Conservation (phyloP, 2,797 vertebrate genomes). For the Sarcoramphus papa region DNA sequence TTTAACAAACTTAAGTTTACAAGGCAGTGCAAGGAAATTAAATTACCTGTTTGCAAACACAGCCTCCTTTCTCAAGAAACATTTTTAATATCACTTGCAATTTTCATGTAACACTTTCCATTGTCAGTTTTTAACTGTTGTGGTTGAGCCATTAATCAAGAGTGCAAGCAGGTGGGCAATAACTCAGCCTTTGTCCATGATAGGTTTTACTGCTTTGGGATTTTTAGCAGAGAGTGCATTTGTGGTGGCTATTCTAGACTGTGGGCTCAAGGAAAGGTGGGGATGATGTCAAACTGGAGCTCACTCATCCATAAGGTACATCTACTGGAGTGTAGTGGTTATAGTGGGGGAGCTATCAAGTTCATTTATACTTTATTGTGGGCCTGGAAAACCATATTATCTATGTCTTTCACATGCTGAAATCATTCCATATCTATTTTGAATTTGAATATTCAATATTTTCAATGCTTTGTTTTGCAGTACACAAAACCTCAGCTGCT, state of each 20-base stretch:
- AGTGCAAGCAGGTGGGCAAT: not conserved
- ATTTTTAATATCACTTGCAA: constrained; percentile 1
- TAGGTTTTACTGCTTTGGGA: not conserved
- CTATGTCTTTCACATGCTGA: not conserved
- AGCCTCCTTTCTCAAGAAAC: not conserved
- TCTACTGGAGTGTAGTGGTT: not conserved
- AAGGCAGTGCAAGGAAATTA: constrained; percentile 20
- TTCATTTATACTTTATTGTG: not conserved
- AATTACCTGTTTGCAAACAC: constrained; percentile 48
- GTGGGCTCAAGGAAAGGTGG: not conserved
- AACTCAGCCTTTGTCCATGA: not conserved
- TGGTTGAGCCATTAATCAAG: not conserved
- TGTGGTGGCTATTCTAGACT: not conserved
- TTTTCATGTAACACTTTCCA: not conserved
- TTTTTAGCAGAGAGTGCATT: not conserved
- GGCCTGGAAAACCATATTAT: not conserved
- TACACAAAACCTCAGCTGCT: not conserved
- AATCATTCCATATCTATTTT: not conserved
- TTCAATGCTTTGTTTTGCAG: not conserved
- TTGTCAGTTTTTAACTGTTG: not conserved
- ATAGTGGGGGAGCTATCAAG: not conserved
- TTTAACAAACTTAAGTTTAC: constrained; percentile 43
- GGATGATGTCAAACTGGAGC: not conserved
- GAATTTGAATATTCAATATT: not conserved
- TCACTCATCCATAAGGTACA: not conserved